Conservation (phyloP, 2,113 vertebrate genomes). For the Ochotona curzoniae region DNA sequence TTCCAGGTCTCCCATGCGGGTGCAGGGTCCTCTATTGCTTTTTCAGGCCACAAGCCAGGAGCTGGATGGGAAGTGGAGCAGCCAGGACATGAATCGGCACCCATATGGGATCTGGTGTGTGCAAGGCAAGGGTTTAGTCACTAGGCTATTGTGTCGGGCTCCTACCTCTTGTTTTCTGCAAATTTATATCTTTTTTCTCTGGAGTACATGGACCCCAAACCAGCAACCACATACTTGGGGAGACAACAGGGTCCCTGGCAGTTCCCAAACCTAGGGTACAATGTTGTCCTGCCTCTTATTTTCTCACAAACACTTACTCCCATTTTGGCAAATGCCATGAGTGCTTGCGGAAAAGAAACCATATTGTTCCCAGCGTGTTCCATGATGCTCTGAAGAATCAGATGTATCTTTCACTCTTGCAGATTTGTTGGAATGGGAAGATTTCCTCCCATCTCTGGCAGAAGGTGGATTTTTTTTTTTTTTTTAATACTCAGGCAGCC, state of each 20-base stretch:
- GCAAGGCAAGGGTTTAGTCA: too few relatives aligned
- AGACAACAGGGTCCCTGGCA: neutral
- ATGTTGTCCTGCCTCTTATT: neutral
- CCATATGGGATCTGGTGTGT: too few relatives aligned
- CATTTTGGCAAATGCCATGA: neutral
- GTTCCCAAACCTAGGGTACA: neutral
- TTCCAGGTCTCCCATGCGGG: too few relatives aligned
- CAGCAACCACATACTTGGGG: neutral
- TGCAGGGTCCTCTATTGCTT: too few relatives aligned
- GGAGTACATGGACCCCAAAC: neutral
- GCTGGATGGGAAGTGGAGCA: too few relatives aligned
- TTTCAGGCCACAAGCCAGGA: too few relatives aligned
- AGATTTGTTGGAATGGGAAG: conserved; percentile 10
- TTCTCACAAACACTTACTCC: neutral
- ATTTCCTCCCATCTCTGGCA: conserved; percentile 3
- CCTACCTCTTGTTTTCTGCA: neutral
- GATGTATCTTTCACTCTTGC: neutral
- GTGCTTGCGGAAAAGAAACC: neutral
- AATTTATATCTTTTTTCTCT: neutral
- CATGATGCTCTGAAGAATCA: rapidly evolving
- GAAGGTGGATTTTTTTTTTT: conserved; percentile 7
- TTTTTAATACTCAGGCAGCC: neutral
- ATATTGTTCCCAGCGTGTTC: neutral
- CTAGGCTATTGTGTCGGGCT: too few relatives aligned
- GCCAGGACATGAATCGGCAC: too few relatives aligned